Evolutionary conservation across 2,797 vertebrate species (phyloP).

Genomic region (Eulemur coronatus): DNA sequence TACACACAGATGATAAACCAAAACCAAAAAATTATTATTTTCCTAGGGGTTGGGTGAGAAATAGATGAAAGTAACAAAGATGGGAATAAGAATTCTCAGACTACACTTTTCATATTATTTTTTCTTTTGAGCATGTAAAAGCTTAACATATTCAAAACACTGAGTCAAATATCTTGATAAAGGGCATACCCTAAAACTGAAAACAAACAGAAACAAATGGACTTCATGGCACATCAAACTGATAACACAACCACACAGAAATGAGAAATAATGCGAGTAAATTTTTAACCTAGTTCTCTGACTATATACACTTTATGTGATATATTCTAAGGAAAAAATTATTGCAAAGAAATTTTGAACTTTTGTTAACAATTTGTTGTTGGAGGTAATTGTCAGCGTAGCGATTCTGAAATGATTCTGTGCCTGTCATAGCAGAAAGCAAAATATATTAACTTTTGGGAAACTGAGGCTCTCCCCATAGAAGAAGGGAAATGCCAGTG

Average conservation of each 20-base stretch:
- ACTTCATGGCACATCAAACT: not conserved
- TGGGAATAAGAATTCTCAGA: not conserved
- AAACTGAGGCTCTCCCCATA: not conserved
- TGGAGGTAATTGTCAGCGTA: not conserved
- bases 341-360: not conserved
- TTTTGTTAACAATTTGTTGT: not conserved
- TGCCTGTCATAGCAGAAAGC: rapidly evolving
- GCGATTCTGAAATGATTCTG: not conserved
- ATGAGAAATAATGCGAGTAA: not conserved
- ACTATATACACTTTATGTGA: not conserved
- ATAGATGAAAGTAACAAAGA: not conserved
- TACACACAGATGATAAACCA: not conserved
- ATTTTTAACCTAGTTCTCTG: not conserved
- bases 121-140: not conserved
- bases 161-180: not conserved
- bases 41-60: not conserved
- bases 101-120: not conserved
- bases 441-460: not conserved
- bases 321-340: not conserved
- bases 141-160: not conserved
- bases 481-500: not conserved
- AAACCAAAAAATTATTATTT: not conserved
- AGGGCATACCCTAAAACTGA: not conserved
- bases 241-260: not conserved
- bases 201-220: not conserved